Conservation (phyloP, 2,888 invertebrate species). For the Acronicta leporina region DNA sequence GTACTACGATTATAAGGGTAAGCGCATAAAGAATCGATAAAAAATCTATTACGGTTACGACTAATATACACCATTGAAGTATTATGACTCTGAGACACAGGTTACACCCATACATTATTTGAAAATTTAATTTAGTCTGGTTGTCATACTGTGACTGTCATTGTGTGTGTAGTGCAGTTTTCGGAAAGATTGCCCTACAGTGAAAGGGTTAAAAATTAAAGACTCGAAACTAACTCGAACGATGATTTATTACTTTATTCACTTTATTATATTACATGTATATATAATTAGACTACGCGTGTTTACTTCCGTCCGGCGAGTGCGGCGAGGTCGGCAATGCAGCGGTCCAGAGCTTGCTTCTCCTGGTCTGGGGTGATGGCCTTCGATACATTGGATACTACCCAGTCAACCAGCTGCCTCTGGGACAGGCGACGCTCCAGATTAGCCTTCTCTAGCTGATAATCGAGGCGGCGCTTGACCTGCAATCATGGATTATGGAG, state of each 20-base stretch:
- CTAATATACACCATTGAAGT: too few relatives aligned
- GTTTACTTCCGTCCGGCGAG: conserved; percentile 89
- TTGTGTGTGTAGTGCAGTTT: too few relatives aligned
- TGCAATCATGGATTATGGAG: conserved; percentile 62
- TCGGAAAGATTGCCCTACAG: too few relatives aligned
- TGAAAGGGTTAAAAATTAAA: conserved; percentile 17
- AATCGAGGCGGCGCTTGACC: conserved; percentile 97
- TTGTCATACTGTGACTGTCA: too few relatives aligned
- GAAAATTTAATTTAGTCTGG: too few relatives aligned
- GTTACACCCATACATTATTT: too few relatives aligned
- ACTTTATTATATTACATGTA: conserved; percentile 61
- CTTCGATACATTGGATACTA: conserved; percentile 94
- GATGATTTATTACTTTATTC: conserved; percentile 59
- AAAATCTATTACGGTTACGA: too few relatives aligned
- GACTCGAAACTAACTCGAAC: conserved; percentile 48
- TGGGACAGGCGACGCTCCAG: conserved; percentile 96
- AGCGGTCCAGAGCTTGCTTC: conserved; percentile 95
- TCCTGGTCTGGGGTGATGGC: conserved; percentile 98
- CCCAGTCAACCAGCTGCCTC: conserved; percentile 98
- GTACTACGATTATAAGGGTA: too few relatives aligned
- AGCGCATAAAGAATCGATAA: too few relatives aligned
- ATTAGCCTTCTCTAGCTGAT: conserved; percentile 95
- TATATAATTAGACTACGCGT: conserved; percentile 48
- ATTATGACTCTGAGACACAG: too few relatives aligned
- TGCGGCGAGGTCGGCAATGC: conserved; percentile 94